phyloP scores from a whole-genome alignment of 1,140 invertebrate species.

The Formica selysi region DNA sequence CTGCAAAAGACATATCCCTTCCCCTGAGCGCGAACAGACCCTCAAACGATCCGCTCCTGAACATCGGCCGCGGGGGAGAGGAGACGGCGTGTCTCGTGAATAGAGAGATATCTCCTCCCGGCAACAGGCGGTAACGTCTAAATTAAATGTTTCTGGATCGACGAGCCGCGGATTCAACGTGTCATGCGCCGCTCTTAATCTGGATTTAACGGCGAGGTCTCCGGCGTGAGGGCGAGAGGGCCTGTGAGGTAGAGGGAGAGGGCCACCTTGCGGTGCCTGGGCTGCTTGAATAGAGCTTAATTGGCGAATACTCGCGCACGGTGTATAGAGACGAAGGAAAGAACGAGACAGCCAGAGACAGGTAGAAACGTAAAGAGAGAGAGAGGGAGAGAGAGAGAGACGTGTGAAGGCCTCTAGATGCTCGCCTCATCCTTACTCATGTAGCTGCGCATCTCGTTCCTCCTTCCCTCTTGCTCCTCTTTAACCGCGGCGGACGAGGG shows the following conservation, averaged over 20 bases:
- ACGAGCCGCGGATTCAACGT: conserved; percentile 77
- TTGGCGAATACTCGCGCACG: conserved; percentile 77
- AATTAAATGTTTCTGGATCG: conserved; percentile 82
- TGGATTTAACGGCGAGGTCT: conserved; percentile 80
- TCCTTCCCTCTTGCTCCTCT: conserved; percentile 13
- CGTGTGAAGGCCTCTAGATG: conserved; percentile 63
- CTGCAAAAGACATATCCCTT: not conserved
- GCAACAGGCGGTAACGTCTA: conserved; percentile 79
- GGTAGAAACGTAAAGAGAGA: conserved; percentile 4
- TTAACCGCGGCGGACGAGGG: conserved; percentile 59
- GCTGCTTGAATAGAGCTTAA: conserved; percentile 80
- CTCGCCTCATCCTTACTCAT: conserved; percentile 60
- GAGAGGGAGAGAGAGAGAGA: not conserved
- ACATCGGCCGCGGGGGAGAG: conserved; percentile 35
- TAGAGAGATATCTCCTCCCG: conserved; percentile 78
- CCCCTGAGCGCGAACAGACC: not conserved
- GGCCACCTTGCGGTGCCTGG: conserved; percentile 74
- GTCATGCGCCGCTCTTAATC: conserved; percentile 81
- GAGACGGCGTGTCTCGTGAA: conserved; percentile 56
- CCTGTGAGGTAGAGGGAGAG: conserved; percentile 14
- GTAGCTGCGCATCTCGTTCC: conserved; percentile 50
- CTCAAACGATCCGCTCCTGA: conserved; percentile 63
- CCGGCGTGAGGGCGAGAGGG: conserved; percentile 62
- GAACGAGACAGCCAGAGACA: conserved; percentile 57
- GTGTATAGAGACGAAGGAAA: conserved; percentile 64